Conservation (phyloP, 1,140 invertebrate genomes). For the Popillia japonica region DNA sequence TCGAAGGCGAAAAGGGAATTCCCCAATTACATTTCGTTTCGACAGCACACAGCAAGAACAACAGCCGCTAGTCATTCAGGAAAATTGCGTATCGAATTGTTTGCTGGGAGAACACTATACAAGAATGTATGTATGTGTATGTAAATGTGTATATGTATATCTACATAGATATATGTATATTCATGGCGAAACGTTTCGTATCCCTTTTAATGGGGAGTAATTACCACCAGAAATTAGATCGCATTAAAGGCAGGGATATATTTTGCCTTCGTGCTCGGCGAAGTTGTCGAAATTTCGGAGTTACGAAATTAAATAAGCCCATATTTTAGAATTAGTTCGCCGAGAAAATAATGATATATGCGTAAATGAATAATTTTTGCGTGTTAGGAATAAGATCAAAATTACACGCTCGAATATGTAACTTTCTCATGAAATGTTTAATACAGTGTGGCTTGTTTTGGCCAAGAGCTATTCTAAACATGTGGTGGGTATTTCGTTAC, state of each 20-base stretch:
- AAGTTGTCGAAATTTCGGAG: constrained; percentile 3
- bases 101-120: not conserved
- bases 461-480: no score
- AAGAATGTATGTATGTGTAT: not conserved
- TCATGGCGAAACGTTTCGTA: not conserved
- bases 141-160: not conserved
- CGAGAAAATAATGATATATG: not conserved
- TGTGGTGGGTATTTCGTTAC: no score
- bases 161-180: not conserved
- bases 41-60: constrained; percentile 2
- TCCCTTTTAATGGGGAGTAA: constrained; percentile 1
- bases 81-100: constrained; percentile 10
- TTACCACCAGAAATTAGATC: not conserved
- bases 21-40: constrained; percentile 12
- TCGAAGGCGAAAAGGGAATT: constrained; percentile 12
- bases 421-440: not conserved
- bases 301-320: constrained; percentile 11
- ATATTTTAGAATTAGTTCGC: constrained; percentile 2
- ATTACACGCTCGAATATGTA: not conserved
- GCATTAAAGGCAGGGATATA: not conserved
- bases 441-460: no score
- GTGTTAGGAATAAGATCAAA: not conserved
- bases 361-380: constrained; percentile 5
- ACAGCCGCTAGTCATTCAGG: constrained; percentile 23
- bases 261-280: constrained; percentile 8